These are phyloP conservation scores for Manis crassicaudata DNA, from an alignment of 2,797 vertebrate genomes.

Conservation along the genomic window DNA sequence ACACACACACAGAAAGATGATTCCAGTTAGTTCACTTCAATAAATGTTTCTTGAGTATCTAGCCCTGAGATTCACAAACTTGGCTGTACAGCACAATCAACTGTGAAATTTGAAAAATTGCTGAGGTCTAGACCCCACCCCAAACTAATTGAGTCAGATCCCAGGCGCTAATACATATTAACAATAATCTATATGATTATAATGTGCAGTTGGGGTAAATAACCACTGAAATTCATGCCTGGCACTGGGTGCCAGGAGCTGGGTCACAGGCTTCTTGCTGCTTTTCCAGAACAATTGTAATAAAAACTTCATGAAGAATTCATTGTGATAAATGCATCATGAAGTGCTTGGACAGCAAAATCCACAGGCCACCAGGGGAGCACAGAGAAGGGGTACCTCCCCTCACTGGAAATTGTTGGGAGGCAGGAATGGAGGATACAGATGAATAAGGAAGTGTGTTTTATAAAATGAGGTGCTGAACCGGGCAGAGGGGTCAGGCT, in stretches of 20 bases:
- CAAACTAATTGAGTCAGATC: background rate
- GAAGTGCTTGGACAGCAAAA: background rate
- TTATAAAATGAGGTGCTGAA: background rate
- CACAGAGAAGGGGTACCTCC: background rate
- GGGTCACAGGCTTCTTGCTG: background rate
- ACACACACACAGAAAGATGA: background rate
- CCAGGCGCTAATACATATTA: background rate
- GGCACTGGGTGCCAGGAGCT: background rate
- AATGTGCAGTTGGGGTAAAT: background rate
- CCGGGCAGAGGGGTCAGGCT: background rate
- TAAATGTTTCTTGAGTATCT: background rate
- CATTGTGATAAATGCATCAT: background rate
- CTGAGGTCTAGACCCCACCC: background rate
- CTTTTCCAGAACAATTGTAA: background rate
- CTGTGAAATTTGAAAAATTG: slow-evolving; percentile 7
- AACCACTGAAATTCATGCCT: background rate
- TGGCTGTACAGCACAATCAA: background rate
- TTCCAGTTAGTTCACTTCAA: background rate
- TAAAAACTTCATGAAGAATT: background rate
- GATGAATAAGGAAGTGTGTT: background rate
- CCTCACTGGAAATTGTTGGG: background rate
- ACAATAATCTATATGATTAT: background rate
- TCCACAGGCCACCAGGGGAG: background rate
- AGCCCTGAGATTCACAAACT: slow-evolving; percentile 1
- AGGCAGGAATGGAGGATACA: background rate